These are phyloP conservation scores for Mystacides longicornis DNA, from an alignment of 2,888 invertebrate species.

Conservation along the genomic window DNA sequence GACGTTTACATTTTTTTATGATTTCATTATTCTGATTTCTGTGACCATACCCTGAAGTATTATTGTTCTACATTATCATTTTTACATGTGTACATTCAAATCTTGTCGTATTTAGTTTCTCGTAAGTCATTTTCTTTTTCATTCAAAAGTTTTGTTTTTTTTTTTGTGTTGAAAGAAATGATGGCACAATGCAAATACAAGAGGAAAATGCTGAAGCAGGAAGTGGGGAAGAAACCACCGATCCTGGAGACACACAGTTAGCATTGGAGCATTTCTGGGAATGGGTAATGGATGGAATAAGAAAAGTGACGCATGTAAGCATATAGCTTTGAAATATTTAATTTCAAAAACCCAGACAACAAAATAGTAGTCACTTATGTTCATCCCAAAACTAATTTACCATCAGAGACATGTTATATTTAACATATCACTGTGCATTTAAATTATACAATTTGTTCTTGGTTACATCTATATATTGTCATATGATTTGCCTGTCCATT, in stretches of 20 bases:
- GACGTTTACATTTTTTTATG: not conserved
- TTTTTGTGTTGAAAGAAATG: not conserved
- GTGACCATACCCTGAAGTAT: not conserved
- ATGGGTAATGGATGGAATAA: constrained; percentile 72
- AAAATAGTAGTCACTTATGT: no score
- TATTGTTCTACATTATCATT: not conserved
- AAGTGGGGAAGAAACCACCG: constrained; percentile 14
- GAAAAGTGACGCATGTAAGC: constrained; percentile 61
- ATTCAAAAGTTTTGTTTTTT: not conserved
- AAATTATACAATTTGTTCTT: no score
- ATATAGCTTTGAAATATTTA: no score
- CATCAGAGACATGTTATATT: no score
- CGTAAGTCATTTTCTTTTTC: not conserved
- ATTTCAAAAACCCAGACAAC: no score
- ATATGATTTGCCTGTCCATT: no score
- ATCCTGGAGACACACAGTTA: constrained; percentile 56
- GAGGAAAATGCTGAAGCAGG: constrained; percentile 3
- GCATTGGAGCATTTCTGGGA: constrained; percentile 77
- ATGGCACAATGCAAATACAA: constrained; percentile 7
- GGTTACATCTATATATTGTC: no score
- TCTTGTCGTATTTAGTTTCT: no score
- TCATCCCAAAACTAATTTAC: no score
- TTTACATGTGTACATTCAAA: no score
- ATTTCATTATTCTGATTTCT: not conserved
- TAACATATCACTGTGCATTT: no score